Evolutionary conservation across 2,888 invertebrate genomes (phyloP), one percentile per base, ranked within the genome.

Genomic region (Dryobotodes eremita): DNA sequence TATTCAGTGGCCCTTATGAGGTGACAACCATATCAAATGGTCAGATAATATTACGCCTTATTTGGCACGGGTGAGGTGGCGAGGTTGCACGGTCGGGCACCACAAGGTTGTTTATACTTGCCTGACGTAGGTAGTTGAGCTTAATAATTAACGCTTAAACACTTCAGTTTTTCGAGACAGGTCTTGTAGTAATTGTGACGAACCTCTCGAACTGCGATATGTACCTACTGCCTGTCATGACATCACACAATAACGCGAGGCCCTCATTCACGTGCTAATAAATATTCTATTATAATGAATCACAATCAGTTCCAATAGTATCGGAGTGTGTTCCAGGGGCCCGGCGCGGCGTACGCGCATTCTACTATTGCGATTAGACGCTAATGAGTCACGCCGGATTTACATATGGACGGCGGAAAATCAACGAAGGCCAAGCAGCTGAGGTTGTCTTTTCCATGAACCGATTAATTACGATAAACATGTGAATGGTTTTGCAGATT

Each of bases 351-450:
- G 91, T 91, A 90, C 89, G 87, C 88, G 86, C 89, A 89, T 86
- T 89, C 81, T 89, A 90, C 88, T 86, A 88, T 91, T 90, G 90
- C 89, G 89, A 91, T 92, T 87, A 90, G 82, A 88, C 79, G 81
- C 80, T 93, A 93, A 92, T 94, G 94, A 94, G 86, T 95, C 95
- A 94, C 91, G 88, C 90, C 90, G 90, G 92, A 93, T 94, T 94
- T 92, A 91, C 92, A 93, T 92, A 91, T 83, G 86, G 85, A 87
- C 85, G 88, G 89, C 86, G 90, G 90, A 91, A 92, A 92, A 93
- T 91, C 90, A 91, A 91, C 85, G 86, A 91, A 90, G 89, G 90
- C 82, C 86, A 88, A 86, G 85, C 75, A 88, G 80, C 82, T 83
- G 66, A 82, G 69, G 76, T 86, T 88, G 82, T 85, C 84, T 88